These are phyloP conservation scores for Norana najaformis DNA, from an alignment of 2,888 invertebrate species.

Conservation along the genomic window DNA sequence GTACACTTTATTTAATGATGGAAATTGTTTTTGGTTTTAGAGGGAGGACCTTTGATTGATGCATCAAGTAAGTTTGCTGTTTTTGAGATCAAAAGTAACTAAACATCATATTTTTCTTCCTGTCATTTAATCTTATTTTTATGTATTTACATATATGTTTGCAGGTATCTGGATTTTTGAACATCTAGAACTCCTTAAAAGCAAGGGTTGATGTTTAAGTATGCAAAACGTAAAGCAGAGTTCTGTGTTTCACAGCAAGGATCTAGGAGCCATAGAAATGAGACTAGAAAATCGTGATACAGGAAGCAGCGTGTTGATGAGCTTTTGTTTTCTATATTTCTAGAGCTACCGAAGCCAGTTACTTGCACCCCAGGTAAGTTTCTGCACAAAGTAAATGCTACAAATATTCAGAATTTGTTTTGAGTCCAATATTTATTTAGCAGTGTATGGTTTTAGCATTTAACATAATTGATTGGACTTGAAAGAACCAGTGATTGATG, in stretches of 20 bases:
- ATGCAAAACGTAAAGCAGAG: not conserved
- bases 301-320: not conserved
- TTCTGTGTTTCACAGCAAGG: not conserved
- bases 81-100: not conserved
- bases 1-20: not conserved
- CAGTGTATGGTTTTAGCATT: not conserved
- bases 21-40: conserved; percentile 25
- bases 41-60: conserved; percentile 38
- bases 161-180: too few relatives aligned
- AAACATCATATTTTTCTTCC: too few relatives aligned
- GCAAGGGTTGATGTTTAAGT: not conserved
- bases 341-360: conserved; percentile 63
- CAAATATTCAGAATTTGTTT: not conserved
- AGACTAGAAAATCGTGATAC: not conserved
- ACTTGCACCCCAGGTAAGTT: conserved; percentile 79
- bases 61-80: conserved; percentile 30
- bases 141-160: too few relatives aligned
- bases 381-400: not conserved
- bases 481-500: too few relatives aligned
- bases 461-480: not conserved
- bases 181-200: too few relatives aligned
- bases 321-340: conserved; percentile 31
- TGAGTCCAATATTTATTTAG: not conserved
- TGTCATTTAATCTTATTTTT: not conserved
- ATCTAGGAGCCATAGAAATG: not conserved